These are phyloP conservation scores for Nothocercus julius DNA, from an alignment of 2,113 vertebrate species.

Conservation along the genomic window DNA sequence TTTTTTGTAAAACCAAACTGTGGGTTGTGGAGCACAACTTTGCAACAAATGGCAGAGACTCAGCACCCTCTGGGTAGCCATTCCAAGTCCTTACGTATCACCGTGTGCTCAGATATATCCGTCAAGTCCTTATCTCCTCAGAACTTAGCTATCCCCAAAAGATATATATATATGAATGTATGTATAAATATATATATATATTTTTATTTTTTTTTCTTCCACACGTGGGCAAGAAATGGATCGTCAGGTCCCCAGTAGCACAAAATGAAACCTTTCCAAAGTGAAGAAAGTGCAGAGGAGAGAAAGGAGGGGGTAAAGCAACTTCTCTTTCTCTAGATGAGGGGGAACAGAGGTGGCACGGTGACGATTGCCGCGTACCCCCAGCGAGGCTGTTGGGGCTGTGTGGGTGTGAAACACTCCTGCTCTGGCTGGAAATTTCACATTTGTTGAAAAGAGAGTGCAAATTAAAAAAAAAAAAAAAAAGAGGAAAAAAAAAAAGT, in stretches of 20 bases:
- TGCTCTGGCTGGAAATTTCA: conserved; percentile 14
- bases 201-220: not conserved
- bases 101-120: rapidly evolving
- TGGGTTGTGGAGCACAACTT: not conserved
- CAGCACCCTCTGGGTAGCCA: not conserved
- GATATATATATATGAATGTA: not conserved
- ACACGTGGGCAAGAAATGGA: not conserved
- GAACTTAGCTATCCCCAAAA: not conserved
- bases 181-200: too few species aligned
- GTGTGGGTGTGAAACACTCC: not conserved
- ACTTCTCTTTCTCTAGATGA: not conserved
- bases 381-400: not conserved
- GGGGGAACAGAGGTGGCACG: rapidly evolving
- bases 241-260: not conserved
- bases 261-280: not conserved
- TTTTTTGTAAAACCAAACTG: not conserved
- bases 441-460: conserved; percentile 24
- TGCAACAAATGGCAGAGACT: not conserved
- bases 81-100: not conserved
- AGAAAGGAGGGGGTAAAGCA: not conserved
- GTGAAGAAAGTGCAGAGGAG: not conserved
- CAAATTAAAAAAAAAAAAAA: not conserved
- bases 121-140: not conserved
- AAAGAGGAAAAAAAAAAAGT: not conserved
- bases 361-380: rapidly evolving